Evolutionary conservation across 1,140 invertebrate genomes (phyloP).

Genomic region (Adelges cooleyi): DNA sequence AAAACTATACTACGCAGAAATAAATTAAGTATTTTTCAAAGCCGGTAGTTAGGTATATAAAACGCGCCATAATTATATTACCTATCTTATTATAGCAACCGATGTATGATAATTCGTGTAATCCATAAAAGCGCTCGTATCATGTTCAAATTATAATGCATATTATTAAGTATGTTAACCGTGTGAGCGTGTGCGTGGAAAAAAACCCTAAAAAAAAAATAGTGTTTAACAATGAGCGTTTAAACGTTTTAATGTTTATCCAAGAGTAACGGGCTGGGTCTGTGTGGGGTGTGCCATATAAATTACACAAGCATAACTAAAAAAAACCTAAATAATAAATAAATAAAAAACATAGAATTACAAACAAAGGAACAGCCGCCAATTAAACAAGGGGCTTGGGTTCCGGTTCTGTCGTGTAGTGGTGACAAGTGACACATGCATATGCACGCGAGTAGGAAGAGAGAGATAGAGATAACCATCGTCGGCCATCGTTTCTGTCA

Average conservation of each 20-base stretch:
- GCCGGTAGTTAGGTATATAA: too few relatives aligned
- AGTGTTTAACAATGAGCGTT: slow-evolving; percentile 26
- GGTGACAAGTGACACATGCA: slow-evolving; percentile 14
- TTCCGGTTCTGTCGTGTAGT: slow-evolving; percentile 13
- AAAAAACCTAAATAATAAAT: slow-evolving; percentile 1
- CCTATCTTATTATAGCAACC: too few relatives aligned
- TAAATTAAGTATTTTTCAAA: too few relatives aligned
- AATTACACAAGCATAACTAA: not conserved
- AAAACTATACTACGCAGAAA: too few relatives aligned
- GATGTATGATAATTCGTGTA: too few relatives aligned
- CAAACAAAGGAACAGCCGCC: slow-evolving; percentile 28
- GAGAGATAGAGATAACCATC: slow-evolving; percentile 15
- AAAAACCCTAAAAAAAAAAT: slow-evolving; percentile 6
- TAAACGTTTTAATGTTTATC: slow-evolving; percentile 29
- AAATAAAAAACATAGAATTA: slow-evolving; percentile 23
- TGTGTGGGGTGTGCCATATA: slow-evolving; percentile 16
- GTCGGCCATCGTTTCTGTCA: slow-evolving; percentile 14
- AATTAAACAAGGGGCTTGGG: slow-evolving; percentile 26
- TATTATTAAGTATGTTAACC: too few relatives aligned
- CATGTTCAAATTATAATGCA: too few relatives aligned
- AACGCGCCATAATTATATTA: too few relatives aligned
- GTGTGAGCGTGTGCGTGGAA: not conserved
- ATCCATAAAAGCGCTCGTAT: too few relatives aligned
- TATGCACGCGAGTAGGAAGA: not conserved
- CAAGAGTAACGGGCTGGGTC: slow-evolving; percentile 26